Percentiles rank a stretch among this genome's conserved stretches.
Evolutionary conservation across 2,113 vertebrate species (phyloP).

Genomic region (Phrynosoma platyrhinos): DNA sequence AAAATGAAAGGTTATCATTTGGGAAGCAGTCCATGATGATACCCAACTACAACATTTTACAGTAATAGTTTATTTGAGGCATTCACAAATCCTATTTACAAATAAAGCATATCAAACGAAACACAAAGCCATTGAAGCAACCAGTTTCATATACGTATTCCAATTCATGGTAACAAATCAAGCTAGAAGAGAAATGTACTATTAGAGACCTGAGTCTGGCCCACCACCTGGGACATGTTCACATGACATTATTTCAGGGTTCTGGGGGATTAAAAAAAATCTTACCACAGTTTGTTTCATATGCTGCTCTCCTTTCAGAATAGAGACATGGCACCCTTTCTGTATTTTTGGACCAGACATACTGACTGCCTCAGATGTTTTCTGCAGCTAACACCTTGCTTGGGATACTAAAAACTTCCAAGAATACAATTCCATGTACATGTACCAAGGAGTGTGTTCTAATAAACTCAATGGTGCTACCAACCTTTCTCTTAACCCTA

Average conservation of each 20-base stretch:
- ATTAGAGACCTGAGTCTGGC: background rate
- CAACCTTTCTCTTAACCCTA: too few relatives aligned
- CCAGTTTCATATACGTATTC: constrained; percentile 58
- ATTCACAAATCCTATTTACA: constrained; percentile 53
- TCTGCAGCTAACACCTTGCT: too few relatives aligned
- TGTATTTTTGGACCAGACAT: background rate
- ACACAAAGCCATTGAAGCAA: constrained; percentile 50
- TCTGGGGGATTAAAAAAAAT: background rate
- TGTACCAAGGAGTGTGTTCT: too few relatives aligned
- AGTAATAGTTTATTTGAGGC: background rate
- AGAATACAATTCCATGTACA: too few relatives aligned
- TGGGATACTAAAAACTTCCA: too few relatives aligned
- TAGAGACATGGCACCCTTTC: background rate
- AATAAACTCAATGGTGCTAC: too few relatives aligned
- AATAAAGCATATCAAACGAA: constrained; percentile 48
- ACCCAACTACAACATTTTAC: constrained; percentile 6
- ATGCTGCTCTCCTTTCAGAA: background rate
- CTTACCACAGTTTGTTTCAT: background rate
- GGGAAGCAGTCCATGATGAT: constrained; percentile 37
- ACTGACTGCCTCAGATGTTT: background rate
- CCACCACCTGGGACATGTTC: background rate
- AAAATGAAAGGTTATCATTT: constrained; percentile 47
- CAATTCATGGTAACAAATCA: constrained; percentile 64
- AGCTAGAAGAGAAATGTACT: constrained; percentile 38
- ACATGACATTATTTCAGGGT: background rate